Base-by-base conservation (phyloP, 1,140 invertebrate species). In the Hyles euphorbiae region DNA sequence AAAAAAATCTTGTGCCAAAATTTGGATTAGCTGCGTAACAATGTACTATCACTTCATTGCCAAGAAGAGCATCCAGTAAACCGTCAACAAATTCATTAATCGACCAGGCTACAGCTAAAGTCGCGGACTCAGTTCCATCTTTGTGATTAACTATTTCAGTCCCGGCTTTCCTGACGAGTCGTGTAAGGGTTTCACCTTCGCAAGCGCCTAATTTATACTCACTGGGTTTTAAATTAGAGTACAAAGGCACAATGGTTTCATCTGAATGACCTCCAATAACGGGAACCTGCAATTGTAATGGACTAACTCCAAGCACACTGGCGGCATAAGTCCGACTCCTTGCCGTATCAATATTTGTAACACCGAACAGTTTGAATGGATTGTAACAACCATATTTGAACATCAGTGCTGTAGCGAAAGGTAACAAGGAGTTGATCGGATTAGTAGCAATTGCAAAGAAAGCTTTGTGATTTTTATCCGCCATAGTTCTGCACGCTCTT, bases 371-470 rank as follows among this genome's bases (percentile, higher is more conserved):
- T 67, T 81, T 81, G 40, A 59, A 72, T 10, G 74, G 70, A 60
- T 76, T 77, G 48, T 76, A 81, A 3, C 60, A 48, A 34, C 67
- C 65, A 54, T 76, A 81, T 34, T 69, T 76, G 34, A 65, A 55
- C 51, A 83, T 54, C 9, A 83, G 45, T 44, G 69, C 46, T 51
- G 72, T 76, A 8, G 74, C 78, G 56, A 83, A 78, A 5, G 81
- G 78, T n/a, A 83, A 53, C 40, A 83, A 65, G 8, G 72, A 78
- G 36, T 83, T 83, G n/a, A 83, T 66, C 10, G 77, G 81, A 53
- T 71, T 80, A 0, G 76, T 74, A 5, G 76, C 67, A 5, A 83
- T 73, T 3, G 71, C 78, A 33, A 83, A 53, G 51, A 81, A 74
- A 2, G 73, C 73, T 10, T 72, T 65, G 9, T 69, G 70, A 40